phyloP scores from a whole-genome alignment of 2,797 vertebrate species.

The Karalla daura region DNA sequence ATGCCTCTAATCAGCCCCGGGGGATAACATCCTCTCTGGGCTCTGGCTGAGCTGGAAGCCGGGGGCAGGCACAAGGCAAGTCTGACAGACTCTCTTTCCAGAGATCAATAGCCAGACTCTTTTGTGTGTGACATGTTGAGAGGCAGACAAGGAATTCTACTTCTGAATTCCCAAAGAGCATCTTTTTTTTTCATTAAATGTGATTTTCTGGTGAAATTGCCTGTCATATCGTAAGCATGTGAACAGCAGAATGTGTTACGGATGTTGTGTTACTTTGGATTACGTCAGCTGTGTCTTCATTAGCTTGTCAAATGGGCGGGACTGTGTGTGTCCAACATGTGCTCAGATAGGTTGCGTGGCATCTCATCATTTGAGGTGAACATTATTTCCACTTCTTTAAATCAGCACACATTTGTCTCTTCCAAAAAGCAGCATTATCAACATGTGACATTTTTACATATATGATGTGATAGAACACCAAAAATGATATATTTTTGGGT shows the following conservation, averaged over 20 bases:
- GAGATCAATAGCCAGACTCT: slow-evolving; percentile 79
- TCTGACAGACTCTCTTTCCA: slow-evolving; percentile 74
- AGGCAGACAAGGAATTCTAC: slow-evolving; percentile 75
- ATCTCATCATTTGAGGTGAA: slow-evolving; percentile 27
- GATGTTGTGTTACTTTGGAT: slow-evolving; percentile 78
- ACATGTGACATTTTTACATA: background rate
- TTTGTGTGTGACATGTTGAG: slow-evolving; percentile 79
- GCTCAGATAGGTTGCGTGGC: slow-evolving; percentile 52
- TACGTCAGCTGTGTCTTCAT: slow-evolving; percentile 82
- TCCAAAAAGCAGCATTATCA: background rate
- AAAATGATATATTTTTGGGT: no score
- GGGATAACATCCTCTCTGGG: slow-evolving; percentile 80
- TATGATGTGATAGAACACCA: no score
- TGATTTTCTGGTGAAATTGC: slow-evolving; percentile 77
- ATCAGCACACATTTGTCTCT: background rate
- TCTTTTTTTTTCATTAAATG: slow-evolving; percentile 27
- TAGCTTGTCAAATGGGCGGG: slow-evolving; percentile 40
- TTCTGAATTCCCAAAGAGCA: slow-evolving; percentile 65
- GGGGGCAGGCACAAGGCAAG: slow-evolving; percentile 66
- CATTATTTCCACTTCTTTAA: slow-evolving; percentile 15
- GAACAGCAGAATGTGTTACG: slow-evolving; percentile 68
- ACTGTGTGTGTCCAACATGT: slow-evolving; percentile 48
- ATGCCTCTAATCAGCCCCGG: slow-evolving; percentile 80
- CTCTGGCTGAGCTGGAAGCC: slow-evolving; percentile 69
- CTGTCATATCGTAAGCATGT: slow-evolving; percentile 70